Evolutionary conservation across 2,888 invertebrate species (phyloP), one percentile per base, ranked within the genome.

Genomic region (Pseudococcus viburni): DNA sequence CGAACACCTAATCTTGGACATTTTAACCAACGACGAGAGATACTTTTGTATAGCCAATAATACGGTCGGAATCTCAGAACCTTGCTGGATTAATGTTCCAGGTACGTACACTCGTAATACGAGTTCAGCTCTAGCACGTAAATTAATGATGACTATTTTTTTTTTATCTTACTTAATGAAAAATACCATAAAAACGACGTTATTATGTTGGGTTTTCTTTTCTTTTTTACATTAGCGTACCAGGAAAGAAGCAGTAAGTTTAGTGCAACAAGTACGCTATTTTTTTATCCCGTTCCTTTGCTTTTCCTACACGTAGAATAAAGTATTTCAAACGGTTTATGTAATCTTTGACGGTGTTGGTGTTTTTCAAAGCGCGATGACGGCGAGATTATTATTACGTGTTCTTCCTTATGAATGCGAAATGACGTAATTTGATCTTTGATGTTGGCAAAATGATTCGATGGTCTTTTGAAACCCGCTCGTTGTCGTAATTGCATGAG

Each of bases 21-120:
- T 83, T 26, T 68, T 12, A 11, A 68, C 1, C 68, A 26, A 26
- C 22, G 68, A 68, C 26, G 68, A 68, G 26, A 68, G 26, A 6
- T 98, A 97, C 92, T 93, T 95, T 89, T 98, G 98, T 92, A 93
- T 94, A 90, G 97, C 96, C 39, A 96, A 96, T 92, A 98, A 98
- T 92, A 93, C 95, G 6, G 96, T 97, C 17, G 97, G 97, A 87
- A 91, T 92, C 64, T 93, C 93, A 39, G 91, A 92, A 51, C 92
- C 93, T 0, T 94, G 94, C 90, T 93, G 93, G 89, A 92, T 92
- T 59, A 92, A 92, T 90, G 92, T 93, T 55, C 92, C 93, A 90
- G 93, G 93, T 93, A 90, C 91, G 92, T 85, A 46, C n/a, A n/a
- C n/a, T n/a, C n/a, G n/a, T n/a, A n/a, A n/a, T n/a, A n/a, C n/a